These are phyloP conservation scores for Drosophila azteca DNA, from an alignment of 1,140 invertebrate species.

Conservation along the genomic window DNA sequence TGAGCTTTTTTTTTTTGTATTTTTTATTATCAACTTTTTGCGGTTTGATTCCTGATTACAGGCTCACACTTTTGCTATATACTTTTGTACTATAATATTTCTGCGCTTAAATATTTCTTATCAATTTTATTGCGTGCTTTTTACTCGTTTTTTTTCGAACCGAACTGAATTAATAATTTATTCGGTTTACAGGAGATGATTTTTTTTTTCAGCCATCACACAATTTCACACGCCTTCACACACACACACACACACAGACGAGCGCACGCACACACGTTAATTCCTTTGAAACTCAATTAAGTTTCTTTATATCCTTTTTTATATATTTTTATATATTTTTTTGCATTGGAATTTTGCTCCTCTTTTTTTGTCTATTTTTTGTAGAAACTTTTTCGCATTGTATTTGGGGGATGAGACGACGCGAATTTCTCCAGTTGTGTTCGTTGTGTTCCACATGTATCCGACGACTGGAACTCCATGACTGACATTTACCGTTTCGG, in stretches of 20 bases:
- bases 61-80: not conserved
- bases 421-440: conserved; percentile 50
- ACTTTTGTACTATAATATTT: not conserved
- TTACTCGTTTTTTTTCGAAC: conserved; percentile 3
- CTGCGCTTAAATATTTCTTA: conserved; percentile 1
- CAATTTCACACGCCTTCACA: conserved; percentile 21
- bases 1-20: conserved; percentile 39
- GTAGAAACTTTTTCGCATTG: conserved; percentile 75
- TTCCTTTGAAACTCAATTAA: conserved; percentile 25
- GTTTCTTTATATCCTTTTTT: not conserved
- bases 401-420: conserved; percentile 58
- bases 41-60: conserved; percentile 6
- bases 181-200: conserved; percentile 25
- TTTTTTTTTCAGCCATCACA: conserved; percentile 4
- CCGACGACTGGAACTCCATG: conserved; percentile 84
- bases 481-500: conserved; percentile 67
- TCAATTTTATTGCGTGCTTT: conserved; percentile 13
- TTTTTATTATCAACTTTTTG: conserved; percentile 45
- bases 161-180: conserved; percentile 48
- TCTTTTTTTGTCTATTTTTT: conserved; percentile 35
- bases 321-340: conserved; percentile 4
- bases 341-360: conserved; percentile 16
- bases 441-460: conserved; percentile 83
- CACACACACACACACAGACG: conserved; percentile 14
- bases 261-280: conserved; percentile 22